Percentiles rank a stretch among this genome's conserved stretches.
Conservation (phyloP, 2,113 vertebrate species). For the pig (Sus scrofa) region DNA sequence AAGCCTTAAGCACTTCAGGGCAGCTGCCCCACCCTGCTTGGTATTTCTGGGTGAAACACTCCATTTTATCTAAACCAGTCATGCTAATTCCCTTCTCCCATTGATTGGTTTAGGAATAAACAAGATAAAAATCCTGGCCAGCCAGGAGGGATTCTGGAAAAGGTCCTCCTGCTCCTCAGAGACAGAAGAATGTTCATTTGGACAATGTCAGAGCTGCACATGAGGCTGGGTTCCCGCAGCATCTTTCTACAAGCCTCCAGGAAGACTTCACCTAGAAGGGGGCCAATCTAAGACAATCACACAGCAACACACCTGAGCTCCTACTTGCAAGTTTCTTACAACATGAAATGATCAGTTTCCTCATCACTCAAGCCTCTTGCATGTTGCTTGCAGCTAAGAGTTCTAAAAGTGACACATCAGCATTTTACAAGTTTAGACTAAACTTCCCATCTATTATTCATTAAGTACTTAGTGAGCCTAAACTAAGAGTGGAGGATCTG, state of each 20-base stretch:
- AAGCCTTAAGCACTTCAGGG: background rate
- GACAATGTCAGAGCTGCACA: background rate
- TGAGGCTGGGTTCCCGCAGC: background rate
- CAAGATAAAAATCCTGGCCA: background rate
- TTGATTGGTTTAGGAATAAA: background rate
- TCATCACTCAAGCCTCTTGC: background rate
- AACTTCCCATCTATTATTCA: background rate
- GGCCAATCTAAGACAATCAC: background rate
- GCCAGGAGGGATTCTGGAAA: background rate
- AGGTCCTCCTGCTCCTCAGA: background rate
- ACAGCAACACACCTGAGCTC: background rate
- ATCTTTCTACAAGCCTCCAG: background rate
- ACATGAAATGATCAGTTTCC: background rate
- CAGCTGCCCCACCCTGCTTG: background rate
- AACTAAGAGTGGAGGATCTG: background rate
- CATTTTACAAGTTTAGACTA: background rate
- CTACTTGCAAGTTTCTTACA: background rate
- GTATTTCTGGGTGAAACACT: background rate
- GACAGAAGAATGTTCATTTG: background rate
- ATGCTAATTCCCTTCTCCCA: background rate
- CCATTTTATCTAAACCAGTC: background rate
- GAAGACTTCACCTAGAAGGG: background rate
- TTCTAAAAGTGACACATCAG: background rate
- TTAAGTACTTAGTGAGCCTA: background rate
- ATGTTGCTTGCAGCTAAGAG: background rate